A percentile compares a stretch with the other conserved stretches of the same genome.
These are phyloP conservation scores for Patella depressa DNA, from an alignment of 2,888 invertebrate genomes.

Conservation along the genomic window DNA sequence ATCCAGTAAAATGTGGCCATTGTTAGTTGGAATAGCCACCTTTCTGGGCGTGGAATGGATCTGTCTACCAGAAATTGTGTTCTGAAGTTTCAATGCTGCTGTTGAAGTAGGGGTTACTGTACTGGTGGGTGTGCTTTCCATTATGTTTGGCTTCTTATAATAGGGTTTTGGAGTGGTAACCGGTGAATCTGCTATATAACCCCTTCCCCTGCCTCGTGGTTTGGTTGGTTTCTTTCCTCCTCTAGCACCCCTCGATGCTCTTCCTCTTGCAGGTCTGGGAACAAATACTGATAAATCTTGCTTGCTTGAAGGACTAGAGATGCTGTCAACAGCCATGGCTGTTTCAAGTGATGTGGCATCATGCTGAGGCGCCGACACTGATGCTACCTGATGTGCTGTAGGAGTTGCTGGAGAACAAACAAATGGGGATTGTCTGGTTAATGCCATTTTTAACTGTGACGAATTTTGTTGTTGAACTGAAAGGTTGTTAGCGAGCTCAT, in stretches of 20 bases:
- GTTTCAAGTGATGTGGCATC: not conserved
- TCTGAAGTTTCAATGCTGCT: not conserved
- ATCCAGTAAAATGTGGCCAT: not conserved
- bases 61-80: not conserved
- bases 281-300: not conserved
- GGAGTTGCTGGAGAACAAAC: not conserved
- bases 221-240: not conserved
- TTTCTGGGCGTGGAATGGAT: not conserved
- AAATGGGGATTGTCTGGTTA: not conserved
- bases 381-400: not conserved
- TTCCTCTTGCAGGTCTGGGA: not conserved
- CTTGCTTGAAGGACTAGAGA: not conserved
- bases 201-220: not conserved
- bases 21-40: not conserved
- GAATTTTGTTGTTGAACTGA: not conserved
- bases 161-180: not conserved
- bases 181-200: not conserved
- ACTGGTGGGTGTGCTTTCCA: not conserved
- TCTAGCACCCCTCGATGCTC: not conserved
- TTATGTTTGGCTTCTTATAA: too few relatives aligned
- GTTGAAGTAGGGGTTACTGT: not conserved
- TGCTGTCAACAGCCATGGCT: constrained; percentile 4
- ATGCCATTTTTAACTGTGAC: not conserved
- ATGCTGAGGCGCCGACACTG: not conserved
- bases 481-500: not conserved